Conservation (phyloP, 2,113 vertebrate genomes). For the Scolopax mira region DNA sequence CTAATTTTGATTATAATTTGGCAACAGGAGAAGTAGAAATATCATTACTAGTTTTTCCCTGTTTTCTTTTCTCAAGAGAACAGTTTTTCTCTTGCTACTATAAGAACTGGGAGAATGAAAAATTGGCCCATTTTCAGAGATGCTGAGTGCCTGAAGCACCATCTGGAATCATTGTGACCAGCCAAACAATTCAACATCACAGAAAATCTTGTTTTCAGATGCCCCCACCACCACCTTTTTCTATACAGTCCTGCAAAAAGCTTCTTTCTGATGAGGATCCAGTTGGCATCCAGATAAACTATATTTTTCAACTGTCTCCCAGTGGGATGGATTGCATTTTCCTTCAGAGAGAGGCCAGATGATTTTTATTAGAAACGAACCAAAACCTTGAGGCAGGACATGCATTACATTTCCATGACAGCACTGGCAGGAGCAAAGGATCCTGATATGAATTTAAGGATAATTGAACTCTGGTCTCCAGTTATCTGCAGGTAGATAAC, state of each 20-base stretch:
- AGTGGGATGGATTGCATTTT: constrained; percentile 22
- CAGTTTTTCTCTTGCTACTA: constrained; percentile 1
- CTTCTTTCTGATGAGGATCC: constrained; percentile 30
- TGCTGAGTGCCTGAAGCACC: constrained; percentile 18
- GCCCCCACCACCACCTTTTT: neutral
- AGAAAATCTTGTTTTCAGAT: neutral
- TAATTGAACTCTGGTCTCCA: constrained; percentile 14
- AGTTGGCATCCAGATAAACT: constrained; percentile 38
- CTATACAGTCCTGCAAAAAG: neutral
- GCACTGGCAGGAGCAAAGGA: constrained; percentile 10
- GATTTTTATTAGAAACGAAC: constrained; percentile 53
- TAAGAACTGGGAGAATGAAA: neutral
- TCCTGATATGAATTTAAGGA: constrained; percentile 17
- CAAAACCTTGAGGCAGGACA: constrained; percentile 55
- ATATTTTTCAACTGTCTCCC: constrained; percentile 23
- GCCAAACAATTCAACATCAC: neutral
- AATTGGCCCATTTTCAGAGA: neutral
- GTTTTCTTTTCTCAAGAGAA: constrained; percentile 2
- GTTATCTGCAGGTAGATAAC: constrained; percentile 5
- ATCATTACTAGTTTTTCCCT: constrained; percentile 17
- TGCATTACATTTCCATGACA: constrained; percentile 36
- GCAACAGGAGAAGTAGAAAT: constrained; percentile 17
- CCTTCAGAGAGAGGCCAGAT: constrained; percentile 40
- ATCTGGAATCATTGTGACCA: constrained; percentile 16
- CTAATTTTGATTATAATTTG: constrained; percentile 8